phyloP scores from a whole-genome alignment of 2,888 invertebrate species.

The Pristionchus maxplancki region DNA sequence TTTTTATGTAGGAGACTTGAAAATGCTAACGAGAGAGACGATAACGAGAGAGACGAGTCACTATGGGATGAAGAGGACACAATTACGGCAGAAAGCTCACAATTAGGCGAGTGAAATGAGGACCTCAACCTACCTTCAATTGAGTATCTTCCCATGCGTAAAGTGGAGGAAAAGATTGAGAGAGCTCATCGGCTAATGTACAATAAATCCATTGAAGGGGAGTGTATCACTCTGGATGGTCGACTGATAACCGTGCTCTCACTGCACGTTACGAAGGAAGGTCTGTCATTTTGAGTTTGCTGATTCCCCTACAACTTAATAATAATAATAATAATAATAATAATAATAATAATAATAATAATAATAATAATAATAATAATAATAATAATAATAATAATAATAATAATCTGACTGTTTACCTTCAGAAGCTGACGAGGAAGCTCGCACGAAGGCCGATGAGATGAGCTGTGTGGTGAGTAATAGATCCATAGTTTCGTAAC shows the following conservation, averaged over 20 bases:
- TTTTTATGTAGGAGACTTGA: neutral
- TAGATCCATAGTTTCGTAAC: neutral
- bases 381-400: too few species aligned
- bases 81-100: neutral
- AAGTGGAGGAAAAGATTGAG: neutral
- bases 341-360: too few species aligned
- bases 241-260: slow-evolving; percentile 32
- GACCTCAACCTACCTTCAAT: neutral
- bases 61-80: neutral
- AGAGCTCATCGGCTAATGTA: neutral
- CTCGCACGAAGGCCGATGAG: slow-evolving; percentile 1
- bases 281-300: neutral
- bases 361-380: too few species aligned
- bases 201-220: slow-evolving; percentile 12
- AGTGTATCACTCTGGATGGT: slow-evolving; percentile 42
- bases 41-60: neutral
- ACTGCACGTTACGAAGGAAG: slow-evolving; percentile 11
- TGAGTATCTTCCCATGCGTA: neutral
- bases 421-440: slow-evolving; percentile 41
- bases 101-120: neutral
- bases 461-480: slow-evolving; percentile 47
- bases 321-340: too few species aligned
- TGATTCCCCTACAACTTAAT: too few species aligned
- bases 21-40: too few species aligned
- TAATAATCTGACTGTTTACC: neutral